Conservation (phyloP, 2,888 invertebrate species). For the Cynaeus angustus region DNA sequence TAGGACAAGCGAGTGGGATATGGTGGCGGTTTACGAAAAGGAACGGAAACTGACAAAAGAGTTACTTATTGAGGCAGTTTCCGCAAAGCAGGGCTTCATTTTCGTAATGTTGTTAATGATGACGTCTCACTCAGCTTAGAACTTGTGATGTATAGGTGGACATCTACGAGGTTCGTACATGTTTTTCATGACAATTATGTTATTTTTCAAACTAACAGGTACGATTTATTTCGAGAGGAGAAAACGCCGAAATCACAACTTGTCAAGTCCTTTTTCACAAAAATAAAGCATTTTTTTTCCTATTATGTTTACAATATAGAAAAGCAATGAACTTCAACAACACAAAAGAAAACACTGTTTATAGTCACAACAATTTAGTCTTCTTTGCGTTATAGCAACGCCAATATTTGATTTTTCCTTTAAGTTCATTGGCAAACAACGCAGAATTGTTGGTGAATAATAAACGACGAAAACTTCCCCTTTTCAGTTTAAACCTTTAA, state of each 20-base stretch:
- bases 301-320: conserved; percentile 6
- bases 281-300: conserved; percentile 10
- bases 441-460: background rate
- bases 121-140: conserved; percentile 10
- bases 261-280: background rate
- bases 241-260: background rate
- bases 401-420: conserved; percentile 27
- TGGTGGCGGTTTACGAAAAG: conserved; percentile 7
- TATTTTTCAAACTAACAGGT: conserved; percentile 9
- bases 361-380: conserved; percentile 13
- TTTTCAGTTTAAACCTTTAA: too few species aligned
- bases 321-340: conserved; percentile 16
- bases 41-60: conserved; percentile 2
- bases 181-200: conserved; percentile 13
- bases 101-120: conserved; percentile 3
- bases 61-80: conserved; percentile 1
- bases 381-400: conserved; percentile 6
- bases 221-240: background rate
- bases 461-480: background rate
- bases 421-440: conserved; percentile 4
- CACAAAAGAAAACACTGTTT: conserved; percentile 9
- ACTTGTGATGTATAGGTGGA: background rate
- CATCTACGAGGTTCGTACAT: background rate
- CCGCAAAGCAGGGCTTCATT: conserved; percentile 9
- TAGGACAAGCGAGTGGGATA: conserved; percentile 37